A percentile compares a stretch with the other conserved stretches of the same genome.
These are phyloP conservation scores for Monoplex corrugatus DNA, from an alignment of 2,888 invertebrate genomes.

Conservation along the genomic window DNA sequence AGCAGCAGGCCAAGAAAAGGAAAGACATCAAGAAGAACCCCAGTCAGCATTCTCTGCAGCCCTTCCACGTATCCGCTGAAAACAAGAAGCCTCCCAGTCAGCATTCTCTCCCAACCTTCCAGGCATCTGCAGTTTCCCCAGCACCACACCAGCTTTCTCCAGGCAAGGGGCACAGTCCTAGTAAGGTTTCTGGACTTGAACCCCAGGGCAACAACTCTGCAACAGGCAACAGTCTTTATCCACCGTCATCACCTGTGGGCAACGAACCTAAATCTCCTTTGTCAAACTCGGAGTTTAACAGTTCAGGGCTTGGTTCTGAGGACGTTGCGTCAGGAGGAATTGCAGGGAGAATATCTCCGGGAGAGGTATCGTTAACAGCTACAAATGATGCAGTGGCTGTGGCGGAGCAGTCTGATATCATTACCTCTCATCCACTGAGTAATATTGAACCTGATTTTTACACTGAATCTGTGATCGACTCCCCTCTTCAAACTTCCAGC, in stretches of 20 bases:
- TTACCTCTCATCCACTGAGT: conserved; percentile 3
- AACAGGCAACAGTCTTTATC: background rate
- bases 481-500: background rate
- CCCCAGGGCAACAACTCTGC: too few relatives aligned
- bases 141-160: background rate
- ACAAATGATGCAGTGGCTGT: background rate
- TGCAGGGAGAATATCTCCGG: background rate
- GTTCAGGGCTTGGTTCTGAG: background rate
- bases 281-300: background rate
- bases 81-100: background rate
- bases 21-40: conserved; percentile 39
- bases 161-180: background rate
- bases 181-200: background rate
- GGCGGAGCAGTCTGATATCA: background rate
- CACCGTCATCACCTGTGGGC: background rate
- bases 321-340: too few relatives aligned
- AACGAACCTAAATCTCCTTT: background rate
- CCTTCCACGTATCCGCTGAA: background rate
- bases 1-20: conserved; percentile 74
- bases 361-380: too few relatives aligned
- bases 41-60: background rate
- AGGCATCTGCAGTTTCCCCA: background rate
- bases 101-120: background rate
- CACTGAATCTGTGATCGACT: background rate
- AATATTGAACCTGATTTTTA: background rate